Conservation (phyloP, 2,797 vertebrate species). For the Onychomys torridus region DNA sequence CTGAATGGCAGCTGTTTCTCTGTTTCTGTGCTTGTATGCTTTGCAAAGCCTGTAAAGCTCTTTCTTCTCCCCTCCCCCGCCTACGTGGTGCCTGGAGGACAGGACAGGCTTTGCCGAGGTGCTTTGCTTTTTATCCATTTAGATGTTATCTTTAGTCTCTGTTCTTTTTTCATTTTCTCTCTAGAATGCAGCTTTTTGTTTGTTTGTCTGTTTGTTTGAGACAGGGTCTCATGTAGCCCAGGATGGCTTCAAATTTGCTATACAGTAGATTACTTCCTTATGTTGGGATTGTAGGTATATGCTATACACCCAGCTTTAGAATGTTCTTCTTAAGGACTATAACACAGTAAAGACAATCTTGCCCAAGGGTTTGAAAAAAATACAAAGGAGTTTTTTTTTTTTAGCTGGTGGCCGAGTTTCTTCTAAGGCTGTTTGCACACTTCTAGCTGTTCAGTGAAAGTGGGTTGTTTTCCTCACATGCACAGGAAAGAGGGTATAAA, state of each 20-base stretch:
- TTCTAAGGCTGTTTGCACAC: neutral
- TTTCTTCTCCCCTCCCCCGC: neutral
- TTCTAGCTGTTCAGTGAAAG: neutral
- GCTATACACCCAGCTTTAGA: neutral
- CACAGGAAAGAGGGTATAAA: neutral
- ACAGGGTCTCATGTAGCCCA: neutral
- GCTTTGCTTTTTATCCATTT: constrained; percentile 37
- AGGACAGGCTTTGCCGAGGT: neutral
- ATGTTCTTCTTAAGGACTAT: constrained; percentile 2
- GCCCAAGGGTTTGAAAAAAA: constrained; percentile 1
- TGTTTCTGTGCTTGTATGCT: neutral
- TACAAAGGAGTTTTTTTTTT: neutral
- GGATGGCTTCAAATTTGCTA: neutral
- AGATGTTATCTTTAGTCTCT: constrained; percentile 21
- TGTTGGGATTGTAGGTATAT: neutral
- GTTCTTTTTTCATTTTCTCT: neutral
- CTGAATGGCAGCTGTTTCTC: neutral
- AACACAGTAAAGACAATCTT: constrained; percentile 32
- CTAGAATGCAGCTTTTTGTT: neutral
- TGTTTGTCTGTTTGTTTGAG: neutral
- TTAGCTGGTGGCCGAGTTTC: neutral
- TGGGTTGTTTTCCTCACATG: neutral
- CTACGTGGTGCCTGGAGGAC: neutral
- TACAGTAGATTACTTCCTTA: neutral
- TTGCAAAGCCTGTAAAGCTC: neutral